Base-by-base conservation (phyloP, 2,113 vertebrate species). In the Pipa parva region DNA sequence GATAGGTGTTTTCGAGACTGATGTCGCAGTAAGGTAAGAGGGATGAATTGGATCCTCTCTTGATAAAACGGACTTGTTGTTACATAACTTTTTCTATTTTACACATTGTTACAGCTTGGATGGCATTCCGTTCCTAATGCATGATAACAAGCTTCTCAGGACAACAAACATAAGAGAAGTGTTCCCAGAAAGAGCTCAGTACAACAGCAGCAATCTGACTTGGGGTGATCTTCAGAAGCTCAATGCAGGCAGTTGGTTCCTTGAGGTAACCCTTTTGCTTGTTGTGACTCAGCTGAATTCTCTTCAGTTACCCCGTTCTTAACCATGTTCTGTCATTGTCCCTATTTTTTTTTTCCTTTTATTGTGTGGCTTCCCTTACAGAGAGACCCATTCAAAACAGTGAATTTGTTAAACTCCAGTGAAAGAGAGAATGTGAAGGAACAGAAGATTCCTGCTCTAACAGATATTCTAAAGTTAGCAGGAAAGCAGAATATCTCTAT, bases 161-260 rank as follows among this genome's bases (percentile, higher is more conserved):
- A 99, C 95, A 3, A 99, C 95, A 4, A 63, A 98, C 0, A 82
- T 93, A 17, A 77, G 77, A 22, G 37, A 77, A 1, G 81, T 79
- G 25, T 92, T 96, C 65, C 83, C 81, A 0, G 25, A 73, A 24
- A 63, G 58, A 21, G 33, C 63, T 13, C 33, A 78, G 1, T 42
- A 50, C 33, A 56, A 63, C 2, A 87, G 89, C 82, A 72, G 59
- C 0, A 28, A 88, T 69, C 83, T 95, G 71, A 92, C 86, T 48
- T 92, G 89, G 87, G 3, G 72, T 0, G 83, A 94, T 22, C 77
- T 97, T 27, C 51, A 78, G 77, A 78, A 28, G 28, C 77, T 99
- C 59, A 91, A 95, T 49, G 93, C 95, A 5, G 94, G 95, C n/a
- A 68, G 88, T 71, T 97, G 94, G 91, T 99, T 97, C 75, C 18